Conservation (phyloP, 2,888 invertebrate genomes). For the Antheraea yamamai region DNA sequence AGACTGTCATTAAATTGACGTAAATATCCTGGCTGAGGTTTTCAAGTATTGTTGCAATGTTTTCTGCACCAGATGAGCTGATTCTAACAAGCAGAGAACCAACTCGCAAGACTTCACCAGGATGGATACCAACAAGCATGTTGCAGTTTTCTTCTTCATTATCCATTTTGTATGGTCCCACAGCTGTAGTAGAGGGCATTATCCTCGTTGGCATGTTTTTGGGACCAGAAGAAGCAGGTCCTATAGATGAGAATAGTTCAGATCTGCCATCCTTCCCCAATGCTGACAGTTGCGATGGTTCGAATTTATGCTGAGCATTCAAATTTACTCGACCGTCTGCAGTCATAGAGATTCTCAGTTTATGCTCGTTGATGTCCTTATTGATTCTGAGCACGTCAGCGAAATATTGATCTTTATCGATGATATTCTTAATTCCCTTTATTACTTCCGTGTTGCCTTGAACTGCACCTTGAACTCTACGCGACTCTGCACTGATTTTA, state of each 20-base stretch:
- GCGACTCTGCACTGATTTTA: conserved; percentile 80
- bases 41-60: conserved; percentile 59
- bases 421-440: conserved; percentile 73
- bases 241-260: conserved; percentile 60
- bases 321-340: conserved; percentile 71
- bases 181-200: conserved; percentile 42
- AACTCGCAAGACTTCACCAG: conserved; percentile 68
- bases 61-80: conserved; percentile 64
- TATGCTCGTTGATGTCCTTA: conserved; percentile 78
- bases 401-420: conserved; percentile 81
- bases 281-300: conserved; percentile 61
- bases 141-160: conserved; percentile 47
- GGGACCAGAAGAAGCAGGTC: conserved; percentile 50
- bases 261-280: conserved; percentile 59
- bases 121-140: conserved; percentile 62
- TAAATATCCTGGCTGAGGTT: conserved; percentile 66
- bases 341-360: conserved; percentile 74
- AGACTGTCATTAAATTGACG: conserved; percentile 66
- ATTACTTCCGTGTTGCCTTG: conserved; percentile 82
- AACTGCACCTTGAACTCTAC: conserved; percentile 69
- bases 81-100: conserved; percentile 61
- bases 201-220: conserved; percentile 62
- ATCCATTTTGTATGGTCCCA: conserved; percentile 42
- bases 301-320: conserved; percentile 68
- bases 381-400: conserved; percentile 78